Conservation (phyloP, 2,113 vertebrate species). For the Melanostigma gelatinosum region DNA sequence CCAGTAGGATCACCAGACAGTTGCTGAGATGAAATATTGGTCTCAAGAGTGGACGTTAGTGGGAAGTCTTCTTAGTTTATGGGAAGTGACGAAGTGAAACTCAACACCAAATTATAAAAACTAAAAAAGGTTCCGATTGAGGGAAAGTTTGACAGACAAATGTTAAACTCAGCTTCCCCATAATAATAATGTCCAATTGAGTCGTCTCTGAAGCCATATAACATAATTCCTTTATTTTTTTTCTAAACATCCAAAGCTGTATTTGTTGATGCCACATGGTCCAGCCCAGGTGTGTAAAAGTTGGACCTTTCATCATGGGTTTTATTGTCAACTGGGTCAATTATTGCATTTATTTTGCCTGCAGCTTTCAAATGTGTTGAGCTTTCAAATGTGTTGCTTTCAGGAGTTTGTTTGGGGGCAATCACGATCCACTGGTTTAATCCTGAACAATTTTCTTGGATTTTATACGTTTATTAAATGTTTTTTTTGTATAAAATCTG, state of each 20-base stretch:
- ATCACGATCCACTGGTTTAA: neutral
- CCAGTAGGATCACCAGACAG: slow-evolving; percentile 22
- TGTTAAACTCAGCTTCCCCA: neutral
- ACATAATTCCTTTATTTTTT: neutral
- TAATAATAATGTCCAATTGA: neutral
- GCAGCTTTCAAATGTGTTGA: neutral
- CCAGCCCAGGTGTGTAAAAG: neutral
- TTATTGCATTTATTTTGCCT: neutral
- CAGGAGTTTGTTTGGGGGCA: neutral
- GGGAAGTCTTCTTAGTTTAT: slow-evolving; percentile 46
- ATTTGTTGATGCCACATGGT: neutral
- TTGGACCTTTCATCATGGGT: neutral
- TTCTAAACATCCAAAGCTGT: neutral
- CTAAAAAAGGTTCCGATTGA: slow-evolving; percentile 9
- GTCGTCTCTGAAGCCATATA: neutral
- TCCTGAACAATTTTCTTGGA: neutral
- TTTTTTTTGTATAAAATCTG: neutral
- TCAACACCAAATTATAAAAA: slow-evolving; percentile 22
- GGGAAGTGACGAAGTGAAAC: slow-evolving; percentile 42
- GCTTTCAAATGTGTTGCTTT: neutral
- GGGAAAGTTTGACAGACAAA: slow-evolving; percentile 1
- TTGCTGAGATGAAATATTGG: slow-evolving; percentile 45
- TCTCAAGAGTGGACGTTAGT: slow-evolving; percentile 22
- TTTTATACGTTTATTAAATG: neutral
- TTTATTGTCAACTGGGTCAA: neutral